Conservation (phyloP, 1,140 invertebrate species). For the Hyposmocoma kahamanoa region DNA sequence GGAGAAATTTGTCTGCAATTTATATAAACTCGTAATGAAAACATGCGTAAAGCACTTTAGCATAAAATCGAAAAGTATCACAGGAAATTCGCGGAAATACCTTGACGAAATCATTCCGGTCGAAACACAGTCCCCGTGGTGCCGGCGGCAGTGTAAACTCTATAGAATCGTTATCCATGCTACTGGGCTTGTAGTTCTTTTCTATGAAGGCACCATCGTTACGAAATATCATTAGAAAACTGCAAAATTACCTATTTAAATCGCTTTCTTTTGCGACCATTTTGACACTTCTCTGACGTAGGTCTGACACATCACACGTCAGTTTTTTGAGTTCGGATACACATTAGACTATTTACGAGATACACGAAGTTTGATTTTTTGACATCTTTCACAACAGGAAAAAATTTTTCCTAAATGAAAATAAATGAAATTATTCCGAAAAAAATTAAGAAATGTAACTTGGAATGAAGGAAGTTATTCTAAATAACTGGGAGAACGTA, state of each 20-base stretch:
- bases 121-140: slow-evolving; percentile 78
- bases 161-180: slow-evolving; percentile 47
- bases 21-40: background rate
- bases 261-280: slow-evolving; percentile 41
- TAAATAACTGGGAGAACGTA: too few relatives aligned
- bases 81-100: slow-evolving; percentile 26
- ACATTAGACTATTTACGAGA: too few relatives aligned
- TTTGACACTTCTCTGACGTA: slow-evolving; percentile 39
- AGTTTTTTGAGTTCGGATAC: slow-evolving; percentile 25
- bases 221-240: slow-evolving; percentile 37
- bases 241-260: slow-evolving; percentile 34
- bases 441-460: too few relatives aligned
- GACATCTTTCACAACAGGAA: too few relatives aligned
- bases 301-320: slow-evolving; percentile 55
- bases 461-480: too few relatives aligned
- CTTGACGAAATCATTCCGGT: slow-evolving; percentile 77
- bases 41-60: background rate
- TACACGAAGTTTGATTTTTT: too few relatives aligned
- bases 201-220: slow-evolving; percentile 61
- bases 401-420: too few relatives aligned
- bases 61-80: slow-evolving; percentile 7
- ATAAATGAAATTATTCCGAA: too few relatives aligned
- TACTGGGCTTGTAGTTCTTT: slow-evolving; percentile 33
- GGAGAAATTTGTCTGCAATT: slow-evolving; percentile 86
- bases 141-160: slow-evolving; percentile 65